Evolutionary conservation across 2,113 vertebrate species (phyloP).

Genomic region (Ptilorrhoa leucosticta): DNA sequence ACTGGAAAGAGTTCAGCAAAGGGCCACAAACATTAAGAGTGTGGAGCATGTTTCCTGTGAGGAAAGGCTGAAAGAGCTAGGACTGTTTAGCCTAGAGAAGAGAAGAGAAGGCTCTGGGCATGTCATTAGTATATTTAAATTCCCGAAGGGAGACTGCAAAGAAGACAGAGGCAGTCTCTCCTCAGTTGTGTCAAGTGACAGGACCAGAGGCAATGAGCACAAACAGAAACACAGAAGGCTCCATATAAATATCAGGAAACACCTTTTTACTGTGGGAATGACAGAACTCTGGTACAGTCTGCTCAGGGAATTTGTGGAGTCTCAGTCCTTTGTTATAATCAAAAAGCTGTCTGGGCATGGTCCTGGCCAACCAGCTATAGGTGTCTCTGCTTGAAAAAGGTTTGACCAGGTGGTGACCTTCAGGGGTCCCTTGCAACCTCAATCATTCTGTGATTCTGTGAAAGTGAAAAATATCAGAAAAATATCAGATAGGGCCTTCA

Average conservation of each 20-base stretch:
- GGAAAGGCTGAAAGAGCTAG: not conserved
- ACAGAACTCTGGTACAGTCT: not conserved
- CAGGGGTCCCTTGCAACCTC: not conserved
- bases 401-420: not conserved
- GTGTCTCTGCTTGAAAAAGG: not conserved
- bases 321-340: not conserved
- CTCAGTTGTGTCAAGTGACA: not conserved
- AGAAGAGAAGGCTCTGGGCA: fast-evolving
- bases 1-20: not conserved
- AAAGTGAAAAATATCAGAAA: not conserved
- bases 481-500: not conserved
- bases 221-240: not conserved
- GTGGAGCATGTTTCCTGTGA: not conserved
- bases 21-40: not conserved
- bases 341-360: not conserved
- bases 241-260: not conserved
- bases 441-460: not conserved
- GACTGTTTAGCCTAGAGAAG: not conserved
- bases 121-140: not conserved
- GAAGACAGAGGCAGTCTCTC: not conserved
- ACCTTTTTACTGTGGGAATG: not conserved
- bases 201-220: not conserved
- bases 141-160: not conserved
- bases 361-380: not conserved
- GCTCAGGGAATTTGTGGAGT: not conserved